Conservation (phyloP, 2,113 vertebrate genomes). For the Electrona antarctica region DNA sequence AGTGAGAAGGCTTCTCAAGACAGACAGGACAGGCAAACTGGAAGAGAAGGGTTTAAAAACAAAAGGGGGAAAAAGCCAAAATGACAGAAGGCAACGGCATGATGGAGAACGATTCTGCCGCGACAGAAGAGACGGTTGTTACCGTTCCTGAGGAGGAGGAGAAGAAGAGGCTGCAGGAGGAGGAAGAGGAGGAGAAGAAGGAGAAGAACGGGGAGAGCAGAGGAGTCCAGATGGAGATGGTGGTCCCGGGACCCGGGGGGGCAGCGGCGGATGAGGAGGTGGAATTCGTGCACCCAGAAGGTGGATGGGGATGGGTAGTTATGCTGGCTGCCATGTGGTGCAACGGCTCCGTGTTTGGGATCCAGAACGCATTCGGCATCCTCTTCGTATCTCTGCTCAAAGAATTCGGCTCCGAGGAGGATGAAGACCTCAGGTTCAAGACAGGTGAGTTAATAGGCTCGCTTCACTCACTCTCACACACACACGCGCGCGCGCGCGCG, state of each 20-base stretch:
- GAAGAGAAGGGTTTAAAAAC: too few relatives aligned
- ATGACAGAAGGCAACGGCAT: constrained; percentile 31
- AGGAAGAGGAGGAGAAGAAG: constrained; percentile 30
- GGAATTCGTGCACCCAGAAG: constrained; percentile 85
- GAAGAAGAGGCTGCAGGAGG: not conserved
- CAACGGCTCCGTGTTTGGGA: constrained; percentile 95
- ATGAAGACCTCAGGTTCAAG: constrained; percentile 84
- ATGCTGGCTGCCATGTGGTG: constrained; percentile 98
- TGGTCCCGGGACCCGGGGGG: not conserved
- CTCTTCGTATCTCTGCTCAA: constrained; percentile 86
- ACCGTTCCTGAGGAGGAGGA: constrained; percentile 10
- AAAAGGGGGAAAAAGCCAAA: not conserved
- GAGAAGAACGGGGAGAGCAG: constrained; percentile 54
- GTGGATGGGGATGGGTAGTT: constrained; percentile 97
- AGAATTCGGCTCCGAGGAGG: constrained; percentile 81
- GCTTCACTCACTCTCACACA: too few relatives aligned
- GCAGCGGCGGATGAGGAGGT: constrained; percentile 3
- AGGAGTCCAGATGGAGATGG: constrained; percentile 13
- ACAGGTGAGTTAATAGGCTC: constrained; percentile 81
- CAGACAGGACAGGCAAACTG: too few relatives aligned
- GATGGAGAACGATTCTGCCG: constrained; percentile 34
- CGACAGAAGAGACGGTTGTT: not conserved
- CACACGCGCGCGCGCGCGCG: too few relatives aligned
- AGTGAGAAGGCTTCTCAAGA: too few relatives aligned
- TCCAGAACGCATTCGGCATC: constrained; percentile 95